Base-by-base conservation (phyloP, 2,113 vertebrate genomes). In the Proterorhinus semilunaris region DNA sequence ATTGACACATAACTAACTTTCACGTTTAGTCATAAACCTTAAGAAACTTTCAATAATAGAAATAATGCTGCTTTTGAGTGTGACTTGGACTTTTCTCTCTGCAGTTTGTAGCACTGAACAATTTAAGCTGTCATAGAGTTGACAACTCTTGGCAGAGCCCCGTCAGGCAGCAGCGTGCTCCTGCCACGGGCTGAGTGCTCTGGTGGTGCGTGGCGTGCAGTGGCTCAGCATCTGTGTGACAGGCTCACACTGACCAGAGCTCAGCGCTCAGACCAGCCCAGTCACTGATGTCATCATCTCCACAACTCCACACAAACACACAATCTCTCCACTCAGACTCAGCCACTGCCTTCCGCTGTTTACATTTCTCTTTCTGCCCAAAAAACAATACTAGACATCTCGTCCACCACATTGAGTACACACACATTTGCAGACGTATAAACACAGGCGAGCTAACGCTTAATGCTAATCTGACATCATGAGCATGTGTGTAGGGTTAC, bases 391-490 rank as follows among this genome's bases (percentile, higher is more conserved):
- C 81, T 89, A 91, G 92, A 88, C 86, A 75, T 88, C 82, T 82
- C 75, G 82, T 82, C 78, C 73, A 51, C 80, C 79, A 70, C 83
- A 81, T 27, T 43, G 70, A 75, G 79, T 49, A 72, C 81, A 83
- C 70, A 75, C 43, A 67, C 50, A 72, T 66, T 55, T 70, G 53
- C 62, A 75, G 55, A 74, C 67, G 10, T 65, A 76, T 83, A 87
- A 84, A 87, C 86, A 86, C 77, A 76, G 68, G 72, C 50, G 66
- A 71, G 48, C 85, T 76, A 62, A 65, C 7, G 69, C 81, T 72
- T 91, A 92, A 91, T 91, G 88, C 87, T 83, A 92, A 87, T 92
- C 91, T 93, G 88, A 92, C 92, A 89, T 92, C 91, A 92, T 78
- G 69, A 49, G 55, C 79, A 66, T 53, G 69, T 83, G 87, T 89